Evolutionary conservation across 2,888 invertebrate species (phyloP).

Genomic region (Melikaiella ostensackeni): DNA sequence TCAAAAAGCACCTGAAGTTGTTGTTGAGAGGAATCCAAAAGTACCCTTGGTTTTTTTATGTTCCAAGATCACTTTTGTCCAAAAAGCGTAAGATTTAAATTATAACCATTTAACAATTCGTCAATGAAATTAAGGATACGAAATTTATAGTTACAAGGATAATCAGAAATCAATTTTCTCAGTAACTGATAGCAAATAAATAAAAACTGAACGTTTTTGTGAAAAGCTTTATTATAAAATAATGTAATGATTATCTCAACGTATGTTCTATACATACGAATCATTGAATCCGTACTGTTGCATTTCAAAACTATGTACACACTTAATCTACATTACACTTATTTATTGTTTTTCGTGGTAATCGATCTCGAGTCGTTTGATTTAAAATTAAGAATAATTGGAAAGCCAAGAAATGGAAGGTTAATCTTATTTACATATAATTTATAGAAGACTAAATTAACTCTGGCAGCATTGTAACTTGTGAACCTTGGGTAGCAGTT

Average conservation of each 20-base stretch:
- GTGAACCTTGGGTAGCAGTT: not conserved
- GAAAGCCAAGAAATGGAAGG: not conserved
- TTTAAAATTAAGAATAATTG: not conserved
- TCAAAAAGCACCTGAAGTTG: too few species aligned
- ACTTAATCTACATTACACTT: not conserved
- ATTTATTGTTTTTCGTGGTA: not conserved
- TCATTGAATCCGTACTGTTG: slow-evolving; percentile 39
- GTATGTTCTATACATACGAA: slow-evolving; percentile 16
- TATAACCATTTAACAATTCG: too few species aligned
- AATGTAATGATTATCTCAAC: slow-evolving; percentile 44
- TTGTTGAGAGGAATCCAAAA: too few species aligned
- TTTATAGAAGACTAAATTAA: not conserved
- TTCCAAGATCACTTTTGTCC: too few species aligned
- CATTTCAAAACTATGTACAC: not conserved
- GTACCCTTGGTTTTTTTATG: too few species aligned
- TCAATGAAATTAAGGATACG: too few species aligned
- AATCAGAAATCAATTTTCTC: too few species aligned
- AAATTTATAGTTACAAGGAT: too few species aligned
- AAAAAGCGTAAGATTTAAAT: too few species aligned
- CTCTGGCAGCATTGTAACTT: not conserved
- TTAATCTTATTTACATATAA: not conserved
- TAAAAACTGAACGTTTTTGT: slow-evolving; percentile 13
- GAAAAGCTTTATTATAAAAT: slow-evolving; percentile 58
- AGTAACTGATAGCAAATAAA: too few species aligned
- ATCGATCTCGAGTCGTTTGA: not conserved